Conservation (phyloP, 1,140 invertebrate species). For the Bombus haemorrhoidalis region DNA sequence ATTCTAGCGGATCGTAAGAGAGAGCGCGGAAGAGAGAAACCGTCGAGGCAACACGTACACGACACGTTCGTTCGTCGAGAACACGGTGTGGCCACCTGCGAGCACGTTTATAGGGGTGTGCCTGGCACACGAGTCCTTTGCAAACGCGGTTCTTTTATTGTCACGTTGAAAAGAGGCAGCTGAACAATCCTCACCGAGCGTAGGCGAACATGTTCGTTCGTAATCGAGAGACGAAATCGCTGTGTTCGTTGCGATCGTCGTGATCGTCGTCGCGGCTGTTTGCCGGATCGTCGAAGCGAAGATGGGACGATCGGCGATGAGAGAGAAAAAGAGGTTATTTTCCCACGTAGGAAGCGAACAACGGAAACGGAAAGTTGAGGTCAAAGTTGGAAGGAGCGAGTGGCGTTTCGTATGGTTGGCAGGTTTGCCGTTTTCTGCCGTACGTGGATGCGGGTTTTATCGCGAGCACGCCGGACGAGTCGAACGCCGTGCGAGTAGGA, state of each 20-base stretch:
- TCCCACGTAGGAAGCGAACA: slow-evolving; percentile 67
- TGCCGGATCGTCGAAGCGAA: no score
- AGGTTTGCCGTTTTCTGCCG: slow-evolving; percentile 22
- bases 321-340: slow-evolving; percentile 71
- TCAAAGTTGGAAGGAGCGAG: slow-evolving; percentile 25
- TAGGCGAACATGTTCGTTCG: neutral
- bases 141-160: slow-evolving; percentile 44
- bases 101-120: slow-evolving; percentile 28
- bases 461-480: slow-evolving; percentile 60
- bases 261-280: slow-evolving; percentile 32
- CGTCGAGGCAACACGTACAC: neutral
- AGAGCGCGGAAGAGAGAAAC: neutral
- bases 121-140: slow-evolving; percentile 40
- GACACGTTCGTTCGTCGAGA: neutral
- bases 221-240: slow-evolving; percentile 20
- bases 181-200: slow-evolving; percentile 63
- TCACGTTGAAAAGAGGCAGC: slow-evolving; percentile 56
- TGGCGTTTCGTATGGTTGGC: slow-evolving; percentile 30
- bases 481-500: no score
- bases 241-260: no score
- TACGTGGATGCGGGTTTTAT: slow-evolving; percentile 76
- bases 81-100: slow-evolving; percentile 25
- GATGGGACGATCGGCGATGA: slow-evolving; percentile 59
- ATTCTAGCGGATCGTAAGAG: neutral
- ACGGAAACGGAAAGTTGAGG: slow-evolving; percentile 69